These are phyloP conservation scores for Stichopus horrens DNA, from an alignment of 53 echinoderm and acorn worm genomes.

Conservation along the genomic window DNA sequence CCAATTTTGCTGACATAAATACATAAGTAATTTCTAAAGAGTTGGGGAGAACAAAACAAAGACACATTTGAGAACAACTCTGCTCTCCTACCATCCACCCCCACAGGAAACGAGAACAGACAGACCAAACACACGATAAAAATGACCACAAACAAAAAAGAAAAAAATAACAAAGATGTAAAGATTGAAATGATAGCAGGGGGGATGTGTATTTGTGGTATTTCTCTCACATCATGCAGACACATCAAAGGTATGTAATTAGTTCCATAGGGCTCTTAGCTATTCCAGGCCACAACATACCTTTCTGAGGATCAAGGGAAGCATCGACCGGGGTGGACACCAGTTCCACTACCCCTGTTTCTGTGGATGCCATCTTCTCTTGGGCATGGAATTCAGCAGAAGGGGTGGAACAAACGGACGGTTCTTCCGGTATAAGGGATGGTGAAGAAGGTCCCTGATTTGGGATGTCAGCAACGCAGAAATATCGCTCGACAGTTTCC, in stretches of 20 bases:
- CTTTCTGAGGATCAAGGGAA: conserved; percentile 8
- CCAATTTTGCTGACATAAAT: neutral
- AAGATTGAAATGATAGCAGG: too few relatives aligned
- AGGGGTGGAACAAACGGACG: neutral
- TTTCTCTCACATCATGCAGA: neutral
- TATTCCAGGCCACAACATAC: neutral
- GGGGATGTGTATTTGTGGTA: too few relatives aligned
- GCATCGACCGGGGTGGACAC: neutral
- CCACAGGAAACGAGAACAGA: too few relatives aligned
- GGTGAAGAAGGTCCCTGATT: conserved; percentile 50
- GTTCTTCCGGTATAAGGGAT: conserved; percentile 12
- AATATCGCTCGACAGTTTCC: conserved; percentile 74
- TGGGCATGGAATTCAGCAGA: neutral
- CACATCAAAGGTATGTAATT: neutral
- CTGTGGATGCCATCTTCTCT: neutral
- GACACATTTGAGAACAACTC: too few relatives aligned
- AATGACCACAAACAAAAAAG: too few relatives aligned
- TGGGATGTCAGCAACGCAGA: conserved; percentile 73
- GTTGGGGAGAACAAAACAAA: too few relatives aligned
- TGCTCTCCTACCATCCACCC: too few relatives aligned
- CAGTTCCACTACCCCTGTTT: neutral
- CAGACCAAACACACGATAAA: too few relatives aligned
- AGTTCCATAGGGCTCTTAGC: neutral
- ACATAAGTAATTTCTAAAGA: too few relatives aligned
- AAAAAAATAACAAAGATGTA: too few relatives aligned